Percentiles rank a stretch among this genome's conserved stretches.
Evolutionary conservation across 1,140 invertebrate genomes (phyloP).

Genomic region (Bilobella aurantiaca): DNA sequence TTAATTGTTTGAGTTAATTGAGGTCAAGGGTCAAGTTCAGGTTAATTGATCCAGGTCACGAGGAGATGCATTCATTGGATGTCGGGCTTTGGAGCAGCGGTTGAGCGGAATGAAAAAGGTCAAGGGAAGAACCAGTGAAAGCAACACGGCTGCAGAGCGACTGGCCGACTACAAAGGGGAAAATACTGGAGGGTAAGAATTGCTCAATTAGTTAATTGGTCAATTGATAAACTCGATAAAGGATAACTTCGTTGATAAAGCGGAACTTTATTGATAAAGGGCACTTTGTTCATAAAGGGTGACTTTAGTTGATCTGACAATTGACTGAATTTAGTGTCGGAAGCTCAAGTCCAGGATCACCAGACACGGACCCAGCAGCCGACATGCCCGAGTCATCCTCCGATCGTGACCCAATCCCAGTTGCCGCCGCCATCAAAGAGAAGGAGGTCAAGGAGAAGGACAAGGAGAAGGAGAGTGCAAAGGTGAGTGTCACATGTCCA

Average conservation of each 20-base stretch:
- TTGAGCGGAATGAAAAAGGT: conserved; percentile 35
- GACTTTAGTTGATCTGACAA: too few relatives aligned
- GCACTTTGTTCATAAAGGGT: too few relatives aligned
- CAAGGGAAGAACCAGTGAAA: conserved; percentile 36
- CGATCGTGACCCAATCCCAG: conserved; percentile 16
- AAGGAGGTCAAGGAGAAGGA: neutral
- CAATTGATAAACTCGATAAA: too few relatives aligned
- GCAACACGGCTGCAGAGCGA: conserved; percentile 39
- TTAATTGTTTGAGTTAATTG: too few relatives aligned
- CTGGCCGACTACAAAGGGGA: conserved; percentile 40
- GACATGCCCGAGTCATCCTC: conserved; percentile 35
- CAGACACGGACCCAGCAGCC: conserved; percentile 29
- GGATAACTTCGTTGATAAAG: too few relatives aligned
- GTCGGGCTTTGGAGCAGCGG: neutral
- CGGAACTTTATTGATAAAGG: too few relatives aligned
- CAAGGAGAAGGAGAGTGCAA: neutral
- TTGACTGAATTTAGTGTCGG: conserved; percentile 23
- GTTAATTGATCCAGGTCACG: too few relatives aligned
- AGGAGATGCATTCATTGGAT: neutral
- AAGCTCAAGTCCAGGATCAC: conserved; percentile 34
- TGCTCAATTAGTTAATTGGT: too few relatives aligned
- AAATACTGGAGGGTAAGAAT: conserved; percentile 27
- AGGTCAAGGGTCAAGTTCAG: too few relatives aligned
- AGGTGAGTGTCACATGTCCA: neutral
- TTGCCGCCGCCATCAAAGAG: conserved; percentile 11